Base-by-base conservation (phyloP, 2,888 invertebrate species). In the Anthrax anthrax region DNA sequence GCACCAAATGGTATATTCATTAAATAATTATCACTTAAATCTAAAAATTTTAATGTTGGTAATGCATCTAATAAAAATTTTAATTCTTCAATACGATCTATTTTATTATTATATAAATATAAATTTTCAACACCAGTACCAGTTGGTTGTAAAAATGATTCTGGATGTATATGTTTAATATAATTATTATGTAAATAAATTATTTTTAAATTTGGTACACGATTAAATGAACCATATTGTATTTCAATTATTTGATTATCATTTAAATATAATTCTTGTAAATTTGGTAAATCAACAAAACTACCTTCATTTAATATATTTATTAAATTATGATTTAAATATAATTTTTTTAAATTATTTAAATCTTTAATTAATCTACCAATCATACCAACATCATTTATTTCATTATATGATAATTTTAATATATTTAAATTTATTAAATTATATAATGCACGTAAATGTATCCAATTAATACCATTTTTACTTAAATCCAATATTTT, bases 341-440 rank as follows among this genome's bases (percentile, higher is more conserved):
- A 75, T 32, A 90, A 63, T 23, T 75, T 73, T 43, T 82, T 77
- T 29, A 90, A 63, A 48, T 76, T 74, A n/a, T 81, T 79, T 42
- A 89, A 69, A 57, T 87, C 88, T 61, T 83, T 75, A 14, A 80
- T 75, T 13, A 81, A 81, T 54, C 84, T 74, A 4, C 89, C 88
- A 12, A 89, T 74, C 77, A 87, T 81, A n/a, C 78, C 77, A 13
- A 85, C 84, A 60, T 89, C 88, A 12, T 74, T 71, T 53, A 90
- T 77, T 55, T 76, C 74, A 59, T 90, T 90, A 42, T 80, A 75
- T 14, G 75, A 74, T 1, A 90, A 65, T 18, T 81, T 78, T 14
- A 90, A 63, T 56, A 83, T 82, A 41, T 72, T 73, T 48, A 89
- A 61, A 42, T 74, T 72, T n/a, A 85, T 84, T 42, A 90, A 65